Evolutionary conservation across 1,140 invertebrate species (phyloP), one percentile per base, ranked within the genome.

Genomic region (Atta colombica): DNA sequence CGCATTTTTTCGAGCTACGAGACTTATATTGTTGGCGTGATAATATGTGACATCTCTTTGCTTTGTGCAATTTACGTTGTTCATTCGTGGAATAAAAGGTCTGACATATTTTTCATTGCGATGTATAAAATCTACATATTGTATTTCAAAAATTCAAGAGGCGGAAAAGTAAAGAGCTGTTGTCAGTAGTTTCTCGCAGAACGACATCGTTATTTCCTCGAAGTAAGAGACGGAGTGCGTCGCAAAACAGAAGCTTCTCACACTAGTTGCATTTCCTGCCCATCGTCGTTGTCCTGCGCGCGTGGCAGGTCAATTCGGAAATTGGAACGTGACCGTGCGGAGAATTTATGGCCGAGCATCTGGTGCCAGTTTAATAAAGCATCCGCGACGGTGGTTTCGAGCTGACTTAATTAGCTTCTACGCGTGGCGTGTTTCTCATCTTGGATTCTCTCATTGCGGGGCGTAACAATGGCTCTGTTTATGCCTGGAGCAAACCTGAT

Each of bases 351-450:
- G 45, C 35, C 77, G 74, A 85, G 60, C 89, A 77, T 86, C 85
- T 87, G 89, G 81, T 84, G 87, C 88, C 75, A 77, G 89, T 88
- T 92, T 92, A 91, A 92, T 92, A 91, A 92, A 92, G 85, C 90
- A 81, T 84, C 69, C 87, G 69, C 65, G 77, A 69, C 89, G 75
- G 51, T 87, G 87, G 61, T 88, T 91, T 87, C 84, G 77, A 65
- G 71, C 81, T 84, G 89, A 91, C 89, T 91, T 91, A 91, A 91
- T 91, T 91, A 91, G 89, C 89, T 87, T 28, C 55, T 66, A 63
- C 53, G 66, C 80, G 77, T 55, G 61, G 63, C 53, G 25, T 21
- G 51, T 51, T 31, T 18, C n/a, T 88, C 61, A 65, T 88, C 81
- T 87, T 77, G 51, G 28, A 31, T 74, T 77, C 63, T 77, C 66